Evolutionary conservation across 2,113 vertebrate species (phyloP), one percentile per base, ranked within the genome.

Genomic region (Ahaetulla prasina): DNA sequence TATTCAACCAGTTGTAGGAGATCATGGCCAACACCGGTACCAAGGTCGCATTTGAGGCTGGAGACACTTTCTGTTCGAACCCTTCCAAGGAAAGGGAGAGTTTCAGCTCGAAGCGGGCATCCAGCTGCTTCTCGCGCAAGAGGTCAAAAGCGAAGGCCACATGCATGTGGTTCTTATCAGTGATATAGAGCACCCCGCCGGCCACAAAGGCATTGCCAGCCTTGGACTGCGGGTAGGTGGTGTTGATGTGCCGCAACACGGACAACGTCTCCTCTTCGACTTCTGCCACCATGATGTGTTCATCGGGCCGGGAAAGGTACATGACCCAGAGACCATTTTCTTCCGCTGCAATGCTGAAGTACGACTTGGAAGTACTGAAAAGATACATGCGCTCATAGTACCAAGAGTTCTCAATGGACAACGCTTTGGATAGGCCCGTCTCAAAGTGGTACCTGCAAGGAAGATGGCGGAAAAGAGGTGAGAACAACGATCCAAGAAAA

Each of bases 291-390:
- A 98, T 97, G 27, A 99, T 98, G 92, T 96, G 98, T 12, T 99
- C 98, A 0, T 99, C 98, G 0, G 92, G 30, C 23, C 96, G 98
- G 0, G 99, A 99, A 25, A 98, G 98, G 8, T 99, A 99, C 93
- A 99, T 98, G 55, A 99, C 96, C 99, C 99, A 99, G 63, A 99
- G 94, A 3, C 98, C 98, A 45, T 98, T 98, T 95, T 99, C 99
- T 23, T 99, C 99, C 7, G 96, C 98, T 1, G 98, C 98, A n/a
- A 99, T 1, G 20, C 99, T 99, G 97, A 99, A 99, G 95, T 99
- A 99, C 0, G 99, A 99, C 97, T 99, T 99, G 22, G 99, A 99
- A 96, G 99, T 99, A 1, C 97, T 96, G 85, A 99, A 98, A 94
- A 99, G 98, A 95, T 99, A 99, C 92, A 98, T 98, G 27, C 98